Percentiles rank a stretch among this genome's conserved stretches.
Conservation (phyloP, 2,888 invertebrate species). For the Falcaria lacertinaria region DNA sequence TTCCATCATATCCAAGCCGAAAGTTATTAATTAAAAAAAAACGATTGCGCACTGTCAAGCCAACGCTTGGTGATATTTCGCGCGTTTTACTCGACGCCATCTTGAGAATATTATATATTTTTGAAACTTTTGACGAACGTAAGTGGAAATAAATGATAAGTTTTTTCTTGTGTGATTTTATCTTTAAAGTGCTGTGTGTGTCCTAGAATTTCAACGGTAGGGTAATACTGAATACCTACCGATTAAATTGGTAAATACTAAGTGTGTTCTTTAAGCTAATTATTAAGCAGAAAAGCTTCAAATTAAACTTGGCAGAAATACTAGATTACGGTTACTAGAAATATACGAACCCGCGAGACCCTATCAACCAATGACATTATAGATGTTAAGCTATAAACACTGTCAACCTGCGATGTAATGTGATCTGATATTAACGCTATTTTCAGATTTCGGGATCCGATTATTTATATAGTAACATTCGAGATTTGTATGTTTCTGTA, state of each 20-base stretch:
- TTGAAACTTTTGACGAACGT: slow-evolving; percentile 52
- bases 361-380: too few species aligned
- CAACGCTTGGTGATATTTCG: slow-evolving; percentile 39
- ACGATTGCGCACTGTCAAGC: slow-evolving; percentile 24
- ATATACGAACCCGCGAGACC: too few species aligned
- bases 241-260: slow-evolving; percentile 40
- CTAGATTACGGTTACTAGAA: slow-evolving; percentile 23
- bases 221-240: too few species aligned
- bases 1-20: slow-evolving; percentile 41
- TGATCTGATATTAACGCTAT: too few species aligned
- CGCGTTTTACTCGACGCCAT: slow-evolving; percentile 53
- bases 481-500: too few species aligned
- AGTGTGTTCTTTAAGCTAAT: slow-evolving; percentile 38
- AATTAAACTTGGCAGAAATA: slow-evolving; percentile 61
- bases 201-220: slow-evolving; percentile 18
- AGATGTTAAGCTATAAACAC: too few species aligned
- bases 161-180: slow-evolving; percentile 25
- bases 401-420: too few species aligned
- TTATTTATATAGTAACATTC: slow-evolving; percentile 7
- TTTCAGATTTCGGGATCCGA: too few species aligned
- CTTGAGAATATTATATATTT: slow-evolving; percentile 35
- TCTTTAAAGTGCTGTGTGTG: slow-evolving; percentile 30
- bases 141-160: slow-evolving; percentile 56
- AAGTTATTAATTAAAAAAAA: slow-evolving; percentile 30
- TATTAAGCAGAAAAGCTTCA: slow-evolving; percentile 57